Conservation (phyloP, 53 echinoderm and acorn worm species). For the Temnopleurus reevesii region DNA sequence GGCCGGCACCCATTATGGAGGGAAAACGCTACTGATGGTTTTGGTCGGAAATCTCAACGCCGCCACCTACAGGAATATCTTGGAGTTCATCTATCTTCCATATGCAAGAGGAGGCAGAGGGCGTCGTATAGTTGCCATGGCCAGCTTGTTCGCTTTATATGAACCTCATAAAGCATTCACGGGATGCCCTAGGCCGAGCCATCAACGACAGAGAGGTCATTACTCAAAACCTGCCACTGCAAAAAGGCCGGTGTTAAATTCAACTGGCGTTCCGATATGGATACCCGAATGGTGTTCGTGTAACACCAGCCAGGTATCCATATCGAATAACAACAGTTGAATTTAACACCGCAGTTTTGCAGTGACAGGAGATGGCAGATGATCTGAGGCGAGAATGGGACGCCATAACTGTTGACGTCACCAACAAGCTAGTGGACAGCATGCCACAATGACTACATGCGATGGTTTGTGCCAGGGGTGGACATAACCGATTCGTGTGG, state of each 20-base stretch:
- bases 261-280: too few relatives aligned
- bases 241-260: too few relatives aligned
- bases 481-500: background rate
- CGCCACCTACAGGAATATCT: background rate
- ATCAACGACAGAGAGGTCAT: background rate
- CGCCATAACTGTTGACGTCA: background rate
- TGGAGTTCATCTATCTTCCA: conserved; percentile 11
- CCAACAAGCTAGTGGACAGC: background rate
- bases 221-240: background rate
- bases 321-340: too few relatives aligned
- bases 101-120: background rate
- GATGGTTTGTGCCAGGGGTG: background rate
- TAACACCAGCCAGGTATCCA: too few relatives aligned
- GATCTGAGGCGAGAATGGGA: background rate
- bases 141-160: background rate
- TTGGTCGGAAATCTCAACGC: conserved; percentile 44
- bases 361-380: background rate
- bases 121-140: background rate
- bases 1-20: background rate
- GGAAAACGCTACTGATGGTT: conserved; percentile 16
- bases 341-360: too few relatives aligned
- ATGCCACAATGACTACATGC: background rate
- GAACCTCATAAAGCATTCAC: background rate
- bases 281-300: too few relatives aligned
- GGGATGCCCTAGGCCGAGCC: conserved; percentile 11